Evolutionary conservation across 2,797 vertebrate genomes (phyloP).

Genomic region (Nyctalus aviator): DNA sequence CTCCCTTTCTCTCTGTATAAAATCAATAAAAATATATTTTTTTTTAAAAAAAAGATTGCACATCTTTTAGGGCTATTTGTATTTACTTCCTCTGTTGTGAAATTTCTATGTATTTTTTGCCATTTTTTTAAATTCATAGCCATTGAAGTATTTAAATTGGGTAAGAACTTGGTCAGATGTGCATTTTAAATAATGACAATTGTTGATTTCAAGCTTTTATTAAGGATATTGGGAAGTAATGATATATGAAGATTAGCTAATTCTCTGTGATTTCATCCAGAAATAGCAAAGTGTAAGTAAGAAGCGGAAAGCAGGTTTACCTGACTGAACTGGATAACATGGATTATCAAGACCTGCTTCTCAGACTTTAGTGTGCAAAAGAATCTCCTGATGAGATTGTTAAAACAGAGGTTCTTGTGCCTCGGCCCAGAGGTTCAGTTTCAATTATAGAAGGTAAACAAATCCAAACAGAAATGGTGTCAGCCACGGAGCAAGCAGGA

Average conservation of each 20-base stretch:
- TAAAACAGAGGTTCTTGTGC: slow-evolving; percentile 5
- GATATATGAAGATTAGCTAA: background rate
- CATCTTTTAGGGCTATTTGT: background rate
- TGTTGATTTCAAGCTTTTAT: background rate
- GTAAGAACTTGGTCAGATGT: background rate
- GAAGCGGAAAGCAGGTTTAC: background rate
- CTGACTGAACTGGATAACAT: background rate
- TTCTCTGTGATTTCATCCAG: slow-evolving; percentile 38
- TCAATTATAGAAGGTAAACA: too few relatives aligned
- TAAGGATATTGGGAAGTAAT: background rate
- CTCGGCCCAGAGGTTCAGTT: background rate
- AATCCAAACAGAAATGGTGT: too few relatives aligned
- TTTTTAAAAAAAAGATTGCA: background rate
- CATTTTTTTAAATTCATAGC: background rate
- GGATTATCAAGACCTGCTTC: background rate
- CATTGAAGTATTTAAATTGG: background rate
- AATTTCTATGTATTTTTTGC: background rate
- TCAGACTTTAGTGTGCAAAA: background rate
- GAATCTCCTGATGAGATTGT: background rate
- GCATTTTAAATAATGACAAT: background rate
- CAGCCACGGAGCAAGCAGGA: too few relatives aligned
- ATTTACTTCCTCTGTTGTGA: background rate
- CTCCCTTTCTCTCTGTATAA: too few relatives aligned
- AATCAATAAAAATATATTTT: too few relatives aligned
- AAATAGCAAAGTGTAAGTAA: slow-evolving; percentile 3